phyloP scores from a whole-genome alignment of 2,113 vertebrate genomes.

The Hymenochirus boettgeri region DNA sequence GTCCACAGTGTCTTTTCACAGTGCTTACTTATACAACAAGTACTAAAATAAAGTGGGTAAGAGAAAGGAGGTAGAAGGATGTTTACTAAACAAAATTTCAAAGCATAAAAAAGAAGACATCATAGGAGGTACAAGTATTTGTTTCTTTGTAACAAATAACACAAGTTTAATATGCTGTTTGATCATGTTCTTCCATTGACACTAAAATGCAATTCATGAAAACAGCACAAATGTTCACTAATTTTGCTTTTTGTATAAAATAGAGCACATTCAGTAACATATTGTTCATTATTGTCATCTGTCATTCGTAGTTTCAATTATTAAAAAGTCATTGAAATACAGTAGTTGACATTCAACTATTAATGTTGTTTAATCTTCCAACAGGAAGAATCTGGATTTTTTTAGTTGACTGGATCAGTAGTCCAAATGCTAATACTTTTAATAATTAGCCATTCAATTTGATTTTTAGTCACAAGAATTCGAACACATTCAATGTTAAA shows the following conservation, averaged over 20 bases:
- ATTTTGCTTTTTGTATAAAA: slow-evolving; percentile 54
- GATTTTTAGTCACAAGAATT: slow-evolving; percentile 86
- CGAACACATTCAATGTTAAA: slow-evolving; percentile 91
- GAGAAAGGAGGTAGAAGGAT: neutral
- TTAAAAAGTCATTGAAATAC: slow-evolving; percentile 39
- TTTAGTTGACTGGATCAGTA: slow-evolving; percentile 67
- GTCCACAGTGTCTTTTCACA: slow-evolving; percentile 48
- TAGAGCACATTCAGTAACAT: slow-evolving; percentile 53
- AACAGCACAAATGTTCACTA: neutral
- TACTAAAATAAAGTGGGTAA: too few species aligned
- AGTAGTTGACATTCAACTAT: slow-evolving; percentile 45
- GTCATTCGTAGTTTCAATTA: slow-evolving; percentile 45
- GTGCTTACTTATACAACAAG: slow-evolving; percentile 31
- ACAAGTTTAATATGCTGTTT: neutral
- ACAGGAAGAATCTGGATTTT: slow-evolving; percentile 31
- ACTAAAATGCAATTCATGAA: neutral
- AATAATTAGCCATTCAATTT: slow-evolving; percentile 96
- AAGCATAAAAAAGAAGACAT: neutral
- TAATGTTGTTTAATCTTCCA: slow-evolving; percentile 24
- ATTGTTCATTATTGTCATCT: slow-evolving; percentile 56
- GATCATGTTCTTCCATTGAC: neutral
- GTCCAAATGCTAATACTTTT: slow-evolving; percentile 94
- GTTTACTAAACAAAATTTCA: neutral
- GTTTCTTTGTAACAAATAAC: neutral
- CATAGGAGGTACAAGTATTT: neutral